These are phyloP conservation scores for Caenorhabditis briggsae DNA, from an alignment of 1,140 invertebrate species.

Conservation along the genomic window DNA sequence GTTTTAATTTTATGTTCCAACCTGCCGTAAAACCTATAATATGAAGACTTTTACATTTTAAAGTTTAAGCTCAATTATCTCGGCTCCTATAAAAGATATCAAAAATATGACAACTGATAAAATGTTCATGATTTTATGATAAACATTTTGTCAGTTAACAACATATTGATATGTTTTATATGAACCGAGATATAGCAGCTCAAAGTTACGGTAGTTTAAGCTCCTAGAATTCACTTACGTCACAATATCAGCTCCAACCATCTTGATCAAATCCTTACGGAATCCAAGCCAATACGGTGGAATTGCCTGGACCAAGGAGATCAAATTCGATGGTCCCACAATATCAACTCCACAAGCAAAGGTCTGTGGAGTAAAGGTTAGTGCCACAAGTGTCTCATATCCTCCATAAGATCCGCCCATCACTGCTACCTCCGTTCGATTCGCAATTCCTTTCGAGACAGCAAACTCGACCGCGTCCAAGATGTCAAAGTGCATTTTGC, in stretches of 20 bases:
- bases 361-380: constrained; percentile 77
- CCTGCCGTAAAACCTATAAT: too few relatives aligned
- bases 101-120: too few relatives aligned
- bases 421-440: constrained; percentile 71
- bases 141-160: too few relatives aligned
- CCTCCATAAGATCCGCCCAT: constrained; percentile 77
- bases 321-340: constrained; percentile 76
- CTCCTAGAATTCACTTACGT: constrained; percentile 62
- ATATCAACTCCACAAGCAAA: constrained; percentile 78
- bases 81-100: too few relatives aligned
- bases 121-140: too few relatives aligned
- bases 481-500: constrained; percentile 77
- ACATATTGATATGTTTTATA: too few relatives aligned
- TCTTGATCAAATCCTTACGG: constrained; percentile 76
- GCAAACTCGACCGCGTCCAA: constrained; percentile 76
- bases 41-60: too few relatives aligned
- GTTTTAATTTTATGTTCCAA: too few relatives aligned
- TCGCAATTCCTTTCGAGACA: constrained; percentile 74
- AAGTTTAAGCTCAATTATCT: too few relatives aligned
- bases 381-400: constrained; percentile 77
- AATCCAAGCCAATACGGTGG: constrained; percentile 78
- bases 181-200: too few relatives aligned
- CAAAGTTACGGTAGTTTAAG: too few relatives aligned
- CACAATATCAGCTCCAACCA: constrained; percentile 75
- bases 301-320: constrained; percentile 76